A percentile compares a stretch with the other conserved stretches of the same genome.
Evolutionary conservation across 2,797 vertebrate species (phyloP).

Genomic region (Pseudocheirus occidentalis): DNA sequence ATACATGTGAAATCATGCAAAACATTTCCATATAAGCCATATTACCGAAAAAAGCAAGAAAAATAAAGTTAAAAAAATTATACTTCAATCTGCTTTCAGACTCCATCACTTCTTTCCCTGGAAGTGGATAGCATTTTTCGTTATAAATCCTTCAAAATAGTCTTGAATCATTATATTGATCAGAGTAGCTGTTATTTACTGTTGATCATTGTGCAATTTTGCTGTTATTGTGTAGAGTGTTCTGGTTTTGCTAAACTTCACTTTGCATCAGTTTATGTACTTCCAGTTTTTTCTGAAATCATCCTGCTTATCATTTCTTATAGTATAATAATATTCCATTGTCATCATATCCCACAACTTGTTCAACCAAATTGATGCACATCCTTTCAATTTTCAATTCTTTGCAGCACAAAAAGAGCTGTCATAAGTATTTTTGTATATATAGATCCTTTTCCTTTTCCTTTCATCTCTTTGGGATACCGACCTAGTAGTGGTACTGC

Average conservation of each 20-base stretch:
- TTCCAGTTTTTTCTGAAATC: background rate
- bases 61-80: background rate
- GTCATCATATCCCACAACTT: background rate
- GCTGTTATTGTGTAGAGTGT: background rate
- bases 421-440: background rate
- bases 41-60: background rate
- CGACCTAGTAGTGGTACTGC: background rate
- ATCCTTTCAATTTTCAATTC: background rate
- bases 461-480: background rate
- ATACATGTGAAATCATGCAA: background rate
- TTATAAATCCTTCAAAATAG: background rate
- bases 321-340: background rate
- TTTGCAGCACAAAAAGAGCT: background rate
- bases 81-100: background rate
- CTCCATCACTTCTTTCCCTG: background rate
- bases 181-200: background rate
- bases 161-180: background rate
- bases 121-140: background rate
- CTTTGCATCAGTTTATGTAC: background rate
- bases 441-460: background rate
- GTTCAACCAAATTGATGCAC: background rate
- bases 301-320: background rate
- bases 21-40: background rate
- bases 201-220: background rate
- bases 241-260: background rate